These are phyloP conservation scores for Eriocheir sinensis DNA, from an alignment of 1,140 invertebrate genomes.

Conservation along the genomic window DNA sequence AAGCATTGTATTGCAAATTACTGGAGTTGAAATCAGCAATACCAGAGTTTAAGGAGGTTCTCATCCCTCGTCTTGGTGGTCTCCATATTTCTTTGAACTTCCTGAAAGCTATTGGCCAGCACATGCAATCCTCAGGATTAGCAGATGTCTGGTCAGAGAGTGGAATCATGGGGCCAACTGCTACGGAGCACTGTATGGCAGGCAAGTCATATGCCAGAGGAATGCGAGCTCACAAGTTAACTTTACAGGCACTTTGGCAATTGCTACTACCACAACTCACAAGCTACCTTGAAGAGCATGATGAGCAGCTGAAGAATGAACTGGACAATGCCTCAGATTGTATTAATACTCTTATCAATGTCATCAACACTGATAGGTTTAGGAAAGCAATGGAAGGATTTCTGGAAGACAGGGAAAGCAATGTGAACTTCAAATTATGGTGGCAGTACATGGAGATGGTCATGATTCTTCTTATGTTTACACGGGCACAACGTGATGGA, in stretches of 20 bases:
- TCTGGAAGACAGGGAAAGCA: too few relatives aligned
- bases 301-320: too few relatives aligned
- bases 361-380: too few relatives aligned
- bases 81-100: constrained; percentile 51
- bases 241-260: neutral
- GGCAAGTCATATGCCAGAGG: constrained; percentile 20
- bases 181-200: neutral
- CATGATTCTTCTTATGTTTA: neutral
- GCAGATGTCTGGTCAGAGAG: constrained; percentile 51
- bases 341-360: too few relatives aligned
- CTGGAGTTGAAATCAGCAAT: constrained; percentile 62
- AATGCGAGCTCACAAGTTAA: constrained; percentile 32
- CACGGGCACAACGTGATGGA: neutral
- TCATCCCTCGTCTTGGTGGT: constrained; percentile 56
- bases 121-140: constrained; percentile 30
- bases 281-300: too few relatives aligned
- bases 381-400: too few relatives aligned
- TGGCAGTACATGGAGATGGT: neutral
- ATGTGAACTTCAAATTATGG: neutral
- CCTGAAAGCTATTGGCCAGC: constrained; percentile 29
- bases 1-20: constrained; percentile 8
- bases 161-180: constrained; percentile 27
- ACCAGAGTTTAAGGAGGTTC: neutral
- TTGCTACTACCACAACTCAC: neutral
- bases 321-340: too few relatives aligned